Conservation (phyloP, 2,113 vertebrate species). For the Pelecanoides urinatrix region DNA sequence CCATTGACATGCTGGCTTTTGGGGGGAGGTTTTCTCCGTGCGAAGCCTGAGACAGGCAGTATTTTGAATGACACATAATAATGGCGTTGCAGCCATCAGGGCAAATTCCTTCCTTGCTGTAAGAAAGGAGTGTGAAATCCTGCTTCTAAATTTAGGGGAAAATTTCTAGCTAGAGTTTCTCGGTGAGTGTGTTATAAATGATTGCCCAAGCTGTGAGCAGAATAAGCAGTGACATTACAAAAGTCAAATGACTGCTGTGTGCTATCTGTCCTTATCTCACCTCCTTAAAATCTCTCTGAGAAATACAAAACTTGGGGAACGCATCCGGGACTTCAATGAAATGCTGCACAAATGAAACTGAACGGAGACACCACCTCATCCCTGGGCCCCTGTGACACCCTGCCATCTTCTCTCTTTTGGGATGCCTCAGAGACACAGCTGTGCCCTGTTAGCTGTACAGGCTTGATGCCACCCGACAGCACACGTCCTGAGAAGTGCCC, state of each 20-base stretch:
- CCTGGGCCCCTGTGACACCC: not conserved
- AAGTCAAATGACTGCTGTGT: slow-evolving; percentile 18
- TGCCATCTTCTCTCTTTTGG: not conserved
- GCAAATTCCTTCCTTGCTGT: not conserved
- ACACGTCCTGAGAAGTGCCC: not conserved
- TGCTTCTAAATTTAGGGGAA: slow-evolving; percentile 46
- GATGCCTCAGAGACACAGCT: not conserved
- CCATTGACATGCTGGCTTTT: not conserved
- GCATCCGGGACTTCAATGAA: not conserved
- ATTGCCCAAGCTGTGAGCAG: not conserved
- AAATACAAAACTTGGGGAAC: not conserved
- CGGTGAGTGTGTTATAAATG: not conserved
- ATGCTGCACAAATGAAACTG: not conserved
- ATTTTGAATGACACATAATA: not conserved
- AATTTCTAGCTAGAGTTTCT: not conserved
- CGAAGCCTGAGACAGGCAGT: not conserved
- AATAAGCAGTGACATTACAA: slow-evolving; percentile 54
- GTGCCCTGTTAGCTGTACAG: not conserved
- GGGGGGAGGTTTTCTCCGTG: not conserved
- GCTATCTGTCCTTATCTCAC: slow-evolving; percentile 34
- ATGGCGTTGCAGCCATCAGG: not conserved
- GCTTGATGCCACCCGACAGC: not conserved
- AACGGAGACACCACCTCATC: not conserved
- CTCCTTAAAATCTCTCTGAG: not conserved
- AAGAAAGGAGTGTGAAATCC: slow-evolving; percentile 12